Conservation (phyloP, 2,888 invertebrate species). For the Agrypnus murinus region DNA sequence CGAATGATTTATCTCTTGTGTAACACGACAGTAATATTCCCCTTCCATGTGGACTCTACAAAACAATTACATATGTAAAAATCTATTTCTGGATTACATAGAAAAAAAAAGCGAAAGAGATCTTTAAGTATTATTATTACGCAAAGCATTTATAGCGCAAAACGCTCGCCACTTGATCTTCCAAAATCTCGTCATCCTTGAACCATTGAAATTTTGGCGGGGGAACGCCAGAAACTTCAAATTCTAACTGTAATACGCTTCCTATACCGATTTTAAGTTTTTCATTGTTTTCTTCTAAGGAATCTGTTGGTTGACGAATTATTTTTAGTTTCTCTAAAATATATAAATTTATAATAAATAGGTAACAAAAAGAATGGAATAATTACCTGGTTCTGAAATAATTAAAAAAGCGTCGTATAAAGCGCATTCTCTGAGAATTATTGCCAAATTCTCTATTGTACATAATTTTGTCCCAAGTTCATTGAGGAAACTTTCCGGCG, state of each 20-base stretch:
- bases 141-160: constrained; percentile 36
- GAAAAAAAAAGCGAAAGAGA: neutral
- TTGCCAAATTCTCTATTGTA: constrained; percentile 50
- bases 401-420: constrained; percentile 54
- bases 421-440: constrained; percentile 50
- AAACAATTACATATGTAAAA: neutral
- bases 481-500: constrained; percentile 51
- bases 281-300: constrained; percentile 20
- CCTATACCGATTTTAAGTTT: constrained; percentile 27
- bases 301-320: constrained; percentile 34
- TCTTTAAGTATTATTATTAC: no score
- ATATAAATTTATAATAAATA: neutral
- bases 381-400: constrained; percentile 51
- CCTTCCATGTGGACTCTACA: constrained; percentile 54
- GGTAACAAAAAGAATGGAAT: no score
- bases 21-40: constrained; percentile 56
- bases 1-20: constrained; percentile 45
- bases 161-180: constrained; percentile 28
- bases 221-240: constrained; percentile 47
- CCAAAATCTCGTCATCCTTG: constrained; percentile 42
- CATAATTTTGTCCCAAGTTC: constrained; percentile 50
- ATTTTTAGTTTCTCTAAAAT: constrained; percentile 41
- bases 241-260: constrained; percentile 38
- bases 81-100: neutral
- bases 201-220: constrained; percentile 48